These are phyloP conservation scores for Zaprionus vittiger DNA, from an alignment of 1,140 invertebrate species.

Conservation along the genomic window DNA sequence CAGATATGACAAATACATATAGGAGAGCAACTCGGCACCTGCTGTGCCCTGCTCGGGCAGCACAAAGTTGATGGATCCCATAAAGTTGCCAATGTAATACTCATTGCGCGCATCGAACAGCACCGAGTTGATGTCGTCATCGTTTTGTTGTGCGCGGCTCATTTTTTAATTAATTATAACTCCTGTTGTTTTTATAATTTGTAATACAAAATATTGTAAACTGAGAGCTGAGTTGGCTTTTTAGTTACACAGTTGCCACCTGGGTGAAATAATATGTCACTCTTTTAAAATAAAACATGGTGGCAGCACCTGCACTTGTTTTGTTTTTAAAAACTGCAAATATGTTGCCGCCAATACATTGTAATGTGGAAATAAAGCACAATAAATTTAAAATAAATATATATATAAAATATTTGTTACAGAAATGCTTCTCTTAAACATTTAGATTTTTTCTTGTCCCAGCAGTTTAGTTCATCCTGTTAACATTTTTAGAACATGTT, in stretches of 20 bases:
- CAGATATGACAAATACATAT: constrained; percentile 82
- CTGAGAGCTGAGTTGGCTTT: constrained; percentile 70
- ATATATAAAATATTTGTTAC: too few species aligned
- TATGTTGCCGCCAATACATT: background rate
- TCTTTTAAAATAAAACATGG: constrained; percentile 1
- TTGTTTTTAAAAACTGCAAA: background rate
- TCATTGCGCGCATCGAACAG: constrained; percentile 82
- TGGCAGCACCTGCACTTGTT: background rate
- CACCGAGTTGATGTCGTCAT: constrained; percentile 74
- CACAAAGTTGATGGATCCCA: constrained; percentile 84
- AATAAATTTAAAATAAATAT: background rate
- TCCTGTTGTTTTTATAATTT: constrained; percentile 18
- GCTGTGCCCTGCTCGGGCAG: constrained; percentile 76
- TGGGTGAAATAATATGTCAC: background rate
- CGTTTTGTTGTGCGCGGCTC: constrained; percentile 69
- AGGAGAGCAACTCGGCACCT: constrained; percentile 73
- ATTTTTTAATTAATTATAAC: constrained; percentile 41
- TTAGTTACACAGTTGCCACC: constrained; percentile 25
- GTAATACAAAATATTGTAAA: constrained; percentile 30
- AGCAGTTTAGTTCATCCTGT: background rate
- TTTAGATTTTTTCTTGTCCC: background rate
- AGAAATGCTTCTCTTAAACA: too few species aligned
- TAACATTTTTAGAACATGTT: constrained; percentile 3
- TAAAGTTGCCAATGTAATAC: constrained; percentile 82
- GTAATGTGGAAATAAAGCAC: background rate